phyloP scores from a whole-genome alignment of 2,888 invertebrate genomes.

The Diaphora mendica region DNA sequence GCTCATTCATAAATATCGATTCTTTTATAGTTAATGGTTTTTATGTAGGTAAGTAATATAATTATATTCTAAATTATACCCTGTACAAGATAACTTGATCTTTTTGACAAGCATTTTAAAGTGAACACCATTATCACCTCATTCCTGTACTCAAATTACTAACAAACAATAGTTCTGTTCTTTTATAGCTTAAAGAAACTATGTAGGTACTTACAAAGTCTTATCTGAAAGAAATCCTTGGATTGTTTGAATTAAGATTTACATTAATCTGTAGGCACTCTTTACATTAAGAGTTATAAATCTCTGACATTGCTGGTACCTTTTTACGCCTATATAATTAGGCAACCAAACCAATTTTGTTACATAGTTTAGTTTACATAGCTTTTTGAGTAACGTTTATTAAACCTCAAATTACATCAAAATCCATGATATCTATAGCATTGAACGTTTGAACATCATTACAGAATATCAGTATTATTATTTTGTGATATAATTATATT shows the following conservation, averaged over 20 bases:
- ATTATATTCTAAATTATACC: too few species aligned
- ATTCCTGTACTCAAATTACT: not conserved
- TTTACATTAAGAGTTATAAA: not conserved
- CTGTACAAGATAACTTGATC: too few species aligned
- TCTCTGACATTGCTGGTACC: not conserved
- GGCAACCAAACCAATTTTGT: not conserved
- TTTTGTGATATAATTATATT: too few species aligned
- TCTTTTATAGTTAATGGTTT: too few species aligned
- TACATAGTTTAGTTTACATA: too few species aligned
- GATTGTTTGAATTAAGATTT: constrained; percentile 8
- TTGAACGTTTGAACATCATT: too few species aligned
- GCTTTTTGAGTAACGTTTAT: not conserved
- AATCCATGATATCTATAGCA: too few species aligned
- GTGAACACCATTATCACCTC: too few species aligned
- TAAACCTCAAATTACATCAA: not conserved
- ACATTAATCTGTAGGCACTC: not conserved
- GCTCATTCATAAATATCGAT: too few species aligned
- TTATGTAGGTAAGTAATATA: too few species aligned
- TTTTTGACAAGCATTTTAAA: too few species aligned
- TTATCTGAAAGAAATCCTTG: not conserved
- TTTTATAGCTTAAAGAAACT: not conserved
- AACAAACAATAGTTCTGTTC: not conserved
- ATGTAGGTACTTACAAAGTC: not conserved
- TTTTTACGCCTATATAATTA: not conserved
- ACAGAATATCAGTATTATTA: too few species aligned